phyloP scores from a whole-genome alignment of 2,797 vertebrate genomes.

The Cirrhinus molitorella region DNA sequence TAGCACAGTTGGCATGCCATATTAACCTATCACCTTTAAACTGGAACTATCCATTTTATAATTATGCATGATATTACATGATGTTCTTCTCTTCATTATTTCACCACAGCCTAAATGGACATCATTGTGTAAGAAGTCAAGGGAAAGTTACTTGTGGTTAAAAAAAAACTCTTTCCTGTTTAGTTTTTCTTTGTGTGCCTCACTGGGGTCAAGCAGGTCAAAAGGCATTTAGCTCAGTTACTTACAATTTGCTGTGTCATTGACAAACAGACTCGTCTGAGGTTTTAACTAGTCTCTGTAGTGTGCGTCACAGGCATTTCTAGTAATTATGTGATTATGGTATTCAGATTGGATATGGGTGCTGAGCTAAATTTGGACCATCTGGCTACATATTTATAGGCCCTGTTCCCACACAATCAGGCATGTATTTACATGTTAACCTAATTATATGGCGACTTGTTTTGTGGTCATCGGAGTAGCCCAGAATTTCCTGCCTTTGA shows the following conservation, averaged over 20 bases:
- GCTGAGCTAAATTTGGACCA: slow-evolving; percentile 79
- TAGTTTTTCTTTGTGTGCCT: not conserved
- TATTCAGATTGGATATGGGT: slow-evolving; percentile 71
- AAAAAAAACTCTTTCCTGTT: slow-evolving; percentile 33
- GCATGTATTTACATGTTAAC: slow-evolving; percentile 79
- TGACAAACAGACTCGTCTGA: slow-evolving; percentile 59
- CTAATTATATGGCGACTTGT: slow-evolving; percentile 80
- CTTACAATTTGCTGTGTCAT: slow-evolving; percentile 42
- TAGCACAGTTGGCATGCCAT: not conserved
- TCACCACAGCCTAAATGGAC: not conserved
- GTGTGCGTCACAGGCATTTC: slow-evolving; percentile 74
- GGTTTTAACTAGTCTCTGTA: slow-evolving; percentile 56
- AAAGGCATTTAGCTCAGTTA: slow-evolving; percentile 7
- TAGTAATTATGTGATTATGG: slow-evolving; percentile 80
- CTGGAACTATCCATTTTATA: not conserved
- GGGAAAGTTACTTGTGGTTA: slow-evolving; percentile 25
- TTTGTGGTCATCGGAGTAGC: slow-evolving; percentile 77
- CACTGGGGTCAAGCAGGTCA: not conserved
- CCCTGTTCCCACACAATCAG: slow-evolving; percentile 76
- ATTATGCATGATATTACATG: not conserved
- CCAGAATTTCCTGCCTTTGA: slow-evolving; percentile 80
- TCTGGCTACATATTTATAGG: slow-evolving; percentile 79
- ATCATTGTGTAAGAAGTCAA: slow-evolving; percentile 28
- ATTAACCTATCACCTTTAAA: not conserved
- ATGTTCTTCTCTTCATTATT: slow-evolving; percentile 2